Base-by-base conservation (phyloP, 35 echinoderm and acorn worm species). In the Antedon bifida region DNA sequence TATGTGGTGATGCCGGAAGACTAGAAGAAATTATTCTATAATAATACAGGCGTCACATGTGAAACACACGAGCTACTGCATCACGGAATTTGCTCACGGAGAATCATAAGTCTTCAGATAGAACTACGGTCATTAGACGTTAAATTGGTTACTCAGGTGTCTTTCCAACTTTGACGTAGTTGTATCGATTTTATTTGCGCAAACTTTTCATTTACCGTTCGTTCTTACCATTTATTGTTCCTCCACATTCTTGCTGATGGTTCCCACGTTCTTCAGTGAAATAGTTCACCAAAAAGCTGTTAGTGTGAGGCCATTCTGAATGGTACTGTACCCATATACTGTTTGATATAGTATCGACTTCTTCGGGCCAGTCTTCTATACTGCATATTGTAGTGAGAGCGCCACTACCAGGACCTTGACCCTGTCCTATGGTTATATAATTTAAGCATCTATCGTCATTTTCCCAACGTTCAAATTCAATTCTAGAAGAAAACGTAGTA, bases 221-320 rank as follows among this genome's bases (percentile, higher is more conserved):
- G 35, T 5, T 29, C 81, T 32, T 64, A 92, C 90, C 90, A 82
- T 92, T 87, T 19, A 92, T 42, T 30, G 74, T 77, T 34, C 90
- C 90, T 29, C 90, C 90, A 74, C 90, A 92, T 36, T 81, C 79
- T 0, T 75, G 29, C 21, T 33, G 45, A 0, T 31, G n/a, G 33
- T 85, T 84, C 16, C 75, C 82, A 33, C 42, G 34, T 73, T 75
- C 56, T 31, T 73, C 45, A 11, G 90, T 83, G 33, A 32, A 78
- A 82, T 92, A 92, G 3, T 92, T 79, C 5, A 92, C 80, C 23
- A 82, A 38, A 77, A 92, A 88, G 10, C 5, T 35, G 26, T 79
- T 86, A 1, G 46, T 83, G 36, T 92, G 86, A 0, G 86, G 82
- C 81, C 85, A 88, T 30, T 85, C 34, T 8, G 90, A 92, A 44